These are phyloP conservation scores for Lates japonicus DNA, from an alignment of 2,797 vertebrate species.

Conservation along the genomic window DNA sequence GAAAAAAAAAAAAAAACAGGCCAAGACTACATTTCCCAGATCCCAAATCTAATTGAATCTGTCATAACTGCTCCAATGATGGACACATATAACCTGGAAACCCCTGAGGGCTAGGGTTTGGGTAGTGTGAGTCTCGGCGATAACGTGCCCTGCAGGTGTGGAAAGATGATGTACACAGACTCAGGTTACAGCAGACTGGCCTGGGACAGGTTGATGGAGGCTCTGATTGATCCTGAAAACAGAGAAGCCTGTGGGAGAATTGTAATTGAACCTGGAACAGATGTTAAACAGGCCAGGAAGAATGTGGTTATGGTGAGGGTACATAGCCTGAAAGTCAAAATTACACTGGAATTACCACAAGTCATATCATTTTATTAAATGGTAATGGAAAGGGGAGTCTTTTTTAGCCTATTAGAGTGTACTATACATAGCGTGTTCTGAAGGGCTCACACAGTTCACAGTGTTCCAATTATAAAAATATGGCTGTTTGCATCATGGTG, in stretches of 20 bases:
- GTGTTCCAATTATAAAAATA: conserved; percentile 11
- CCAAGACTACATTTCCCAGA: conserved; percentile 47
- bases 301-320: conserved; percentile 52
- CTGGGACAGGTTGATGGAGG: conserved; percentile 71
- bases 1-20: neutral
- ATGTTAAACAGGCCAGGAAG: conserved; percentile 70
- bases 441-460: neutral
- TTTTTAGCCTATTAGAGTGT: conserved; percentile 6
- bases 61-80: conserved; percentile 73
- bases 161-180: conserved; percentile 67
- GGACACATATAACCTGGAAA: conserved; percentile 57
- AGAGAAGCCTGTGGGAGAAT: conserved; percentile 77
- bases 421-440: neutral
- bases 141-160: conserved; percentile 70
- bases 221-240: conserved; percentile 80
- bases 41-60: conserved; percentile 70
- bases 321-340: conserved; percentile 37
- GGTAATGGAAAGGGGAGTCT: neutral
- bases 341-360: conserved; percentile 13
- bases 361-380: conserved; percentile 18
- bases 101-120: conserved; percentile 39
- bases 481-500: neutral
- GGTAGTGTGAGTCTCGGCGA: conserved; percentile 57
- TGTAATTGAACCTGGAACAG: conserved; percentile 78
- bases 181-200: conserved; percentile 75